Evolutionary conservation across 2,797 vertebrate genomes (phyloP).

Genomic region (Notoglanidium macrostoma): DNA sequence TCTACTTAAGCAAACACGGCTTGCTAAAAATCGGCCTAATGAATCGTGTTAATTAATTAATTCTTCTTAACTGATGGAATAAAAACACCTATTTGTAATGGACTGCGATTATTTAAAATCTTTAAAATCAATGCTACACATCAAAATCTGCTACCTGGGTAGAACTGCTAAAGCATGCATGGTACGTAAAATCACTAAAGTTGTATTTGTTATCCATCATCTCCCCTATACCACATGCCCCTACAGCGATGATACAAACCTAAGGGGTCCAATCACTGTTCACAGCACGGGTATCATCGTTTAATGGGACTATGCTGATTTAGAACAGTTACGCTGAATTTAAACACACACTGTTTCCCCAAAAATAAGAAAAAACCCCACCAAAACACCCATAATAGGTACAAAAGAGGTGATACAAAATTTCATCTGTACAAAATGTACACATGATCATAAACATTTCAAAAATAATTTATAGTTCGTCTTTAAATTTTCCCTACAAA

Average conservation of each 20-base stretch:
- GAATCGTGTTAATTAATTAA: no score
- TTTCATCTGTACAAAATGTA: conserved; percentile 81
- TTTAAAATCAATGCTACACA: neutral
- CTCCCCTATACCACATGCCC: neutral
- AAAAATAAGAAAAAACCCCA: conserved; percentile 67
- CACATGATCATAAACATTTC: conserved; percentile 79
- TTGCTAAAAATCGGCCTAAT: no score
- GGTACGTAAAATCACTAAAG: neutral
- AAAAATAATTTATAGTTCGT: conserved; percentile 82
- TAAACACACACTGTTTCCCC: conserved; percentile 64
- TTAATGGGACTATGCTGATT: conserved; percentile 12
- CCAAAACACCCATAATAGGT: conserved; percentile 65
- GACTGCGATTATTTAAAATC: neutral
- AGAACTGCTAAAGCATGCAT: neutral
- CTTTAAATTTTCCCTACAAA: conserved; percentile 70
- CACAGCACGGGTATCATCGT: conserved; percentile 16
- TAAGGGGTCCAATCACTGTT: conserved; percentile 31
- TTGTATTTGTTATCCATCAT: neutral
- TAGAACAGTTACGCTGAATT: conserved; percentile 33
- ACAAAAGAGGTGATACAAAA: conserved; percentile 77
- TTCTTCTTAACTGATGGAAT: neutral
- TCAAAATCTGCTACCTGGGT: neutral
- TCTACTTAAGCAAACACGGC: neutral
- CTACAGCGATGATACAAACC: neutral
- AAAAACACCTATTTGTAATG: neutral